Conservation (phyloP, 1,140 invertebrate species). For the Coenobita brevimanus region DNA sequence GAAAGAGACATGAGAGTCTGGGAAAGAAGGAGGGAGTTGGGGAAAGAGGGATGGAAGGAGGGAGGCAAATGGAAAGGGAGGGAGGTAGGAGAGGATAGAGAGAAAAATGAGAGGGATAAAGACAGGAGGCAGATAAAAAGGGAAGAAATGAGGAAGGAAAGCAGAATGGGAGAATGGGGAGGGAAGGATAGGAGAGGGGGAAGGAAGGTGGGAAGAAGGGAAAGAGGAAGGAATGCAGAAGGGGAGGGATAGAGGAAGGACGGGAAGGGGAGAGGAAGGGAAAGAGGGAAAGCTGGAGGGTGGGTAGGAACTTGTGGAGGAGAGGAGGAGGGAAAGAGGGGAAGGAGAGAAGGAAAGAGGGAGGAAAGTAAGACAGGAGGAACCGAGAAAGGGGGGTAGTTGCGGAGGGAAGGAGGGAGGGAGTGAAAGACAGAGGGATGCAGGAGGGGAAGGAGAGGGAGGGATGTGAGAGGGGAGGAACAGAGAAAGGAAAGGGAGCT, state of each 20-base stretch:
- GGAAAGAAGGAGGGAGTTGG: neutral
- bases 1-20: neutral
- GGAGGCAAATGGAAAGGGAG: no score
- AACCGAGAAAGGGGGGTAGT: neutral
- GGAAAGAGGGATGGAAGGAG: neutral
- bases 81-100: no score
- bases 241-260: no score
- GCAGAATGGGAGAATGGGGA: no score
- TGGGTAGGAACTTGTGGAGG: no score
- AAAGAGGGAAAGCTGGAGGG: neutral
- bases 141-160: neutral
- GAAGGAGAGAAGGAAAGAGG: constrained; percentile 4
- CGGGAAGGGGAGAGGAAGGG: neutral
- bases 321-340: no score
- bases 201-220: neutral
- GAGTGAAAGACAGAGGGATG: neutral
- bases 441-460: neutral
- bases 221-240: no score
- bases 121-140: no score
- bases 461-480: neutral
- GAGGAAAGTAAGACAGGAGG: neutral
- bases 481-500: neutral
- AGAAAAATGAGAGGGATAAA: no score
- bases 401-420: neutral
- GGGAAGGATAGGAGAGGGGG: neutral